These are phyloP conservation scores for Turnix velox DNA, from an alignment of 2,113 vertebrate genomes.

Conservation along the genomic window DNA sequence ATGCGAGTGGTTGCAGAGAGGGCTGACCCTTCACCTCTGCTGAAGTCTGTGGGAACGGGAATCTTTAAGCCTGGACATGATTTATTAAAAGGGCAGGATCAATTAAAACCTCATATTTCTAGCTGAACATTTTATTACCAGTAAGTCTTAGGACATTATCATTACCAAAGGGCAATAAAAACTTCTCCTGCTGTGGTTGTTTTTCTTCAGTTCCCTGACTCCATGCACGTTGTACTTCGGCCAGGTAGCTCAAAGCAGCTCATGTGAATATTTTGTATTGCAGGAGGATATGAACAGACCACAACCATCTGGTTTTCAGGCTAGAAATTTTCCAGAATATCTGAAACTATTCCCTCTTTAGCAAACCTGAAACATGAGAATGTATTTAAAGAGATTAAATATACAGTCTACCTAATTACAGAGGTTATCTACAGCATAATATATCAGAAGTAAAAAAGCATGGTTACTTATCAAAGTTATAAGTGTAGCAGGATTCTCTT, in stretches of 20 bases:
- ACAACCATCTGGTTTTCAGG: neutral
- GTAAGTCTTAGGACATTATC: neutral
- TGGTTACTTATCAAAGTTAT: neutral
- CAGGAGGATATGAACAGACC: neutral
- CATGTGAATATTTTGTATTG: neutral
- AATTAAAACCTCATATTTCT: conserved; percentile 42
- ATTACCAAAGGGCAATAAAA: neutral
- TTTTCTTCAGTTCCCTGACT: neutral
- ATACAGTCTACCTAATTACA: neutral
- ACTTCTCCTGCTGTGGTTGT: neutral
- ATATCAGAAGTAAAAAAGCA: neutral
- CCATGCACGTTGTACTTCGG: neutral
- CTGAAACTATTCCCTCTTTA: neutral
- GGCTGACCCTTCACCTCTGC: neutral
- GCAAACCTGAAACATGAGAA: neutral
- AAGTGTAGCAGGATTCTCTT: neutral
- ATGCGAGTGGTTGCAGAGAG: neutral
- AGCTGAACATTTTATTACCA: neutral
- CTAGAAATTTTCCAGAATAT: neutral
- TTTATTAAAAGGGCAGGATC: conserved; percentile 34
- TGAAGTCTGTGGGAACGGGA: neutral
- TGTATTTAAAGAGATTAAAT: neutral
- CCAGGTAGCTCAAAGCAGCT: neutral
- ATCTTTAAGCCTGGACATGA: neutral
- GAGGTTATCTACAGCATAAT: neutral